phyloP scores from a whole-genome alignment of 2,888 invertebrate genomes.

The Trimorus sp. region DNA sequence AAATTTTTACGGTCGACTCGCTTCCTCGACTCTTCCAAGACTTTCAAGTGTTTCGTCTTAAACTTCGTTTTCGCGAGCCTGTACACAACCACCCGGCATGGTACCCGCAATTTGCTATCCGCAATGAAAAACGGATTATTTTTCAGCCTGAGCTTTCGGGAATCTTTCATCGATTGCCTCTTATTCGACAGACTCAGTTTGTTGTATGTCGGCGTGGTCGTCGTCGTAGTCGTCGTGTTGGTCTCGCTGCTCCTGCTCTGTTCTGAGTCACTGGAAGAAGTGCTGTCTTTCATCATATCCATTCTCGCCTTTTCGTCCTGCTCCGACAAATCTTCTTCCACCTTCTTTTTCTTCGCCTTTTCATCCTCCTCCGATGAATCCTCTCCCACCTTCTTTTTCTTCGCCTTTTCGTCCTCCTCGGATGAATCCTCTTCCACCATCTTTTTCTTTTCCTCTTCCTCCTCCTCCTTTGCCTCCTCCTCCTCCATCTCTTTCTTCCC shows the following conservation, averaged over 20 bases:
- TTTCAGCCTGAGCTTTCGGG: conserved; percentile 58
- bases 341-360: conserved; percentile 25
- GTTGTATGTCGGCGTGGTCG: too few relatives aligned
- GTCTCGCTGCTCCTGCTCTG: too few relatives aligned
- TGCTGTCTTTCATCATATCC: background rate
- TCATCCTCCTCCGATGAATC: conserved; percentile 13
- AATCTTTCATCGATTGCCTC: background rate
- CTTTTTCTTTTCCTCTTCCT: conserved; percentile 3
- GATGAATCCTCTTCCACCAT: conserved; percentile 28
- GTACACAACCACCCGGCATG: conserved; percentile 69
- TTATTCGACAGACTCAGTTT: background rate
- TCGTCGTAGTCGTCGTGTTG: background rate
- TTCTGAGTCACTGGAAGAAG: background rate
- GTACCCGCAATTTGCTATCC: conserved; percentile 72
- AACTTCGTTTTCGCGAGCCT: conserved; percentile 71
- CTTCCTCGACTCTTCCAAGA: conserved; percentile 74
- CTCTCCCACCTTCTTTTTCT: conserved; percentile 37
- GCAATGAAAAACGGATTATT: conserved; percentile 67
- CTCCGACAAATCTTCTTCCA: conserved; percentile 12
- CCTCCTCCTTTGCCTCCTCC: background rate
- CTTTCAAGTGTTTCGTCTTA: conserved; percentile 66
- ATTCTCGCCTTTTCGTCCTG: conserved; percentile 16
- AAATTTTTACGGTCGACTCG: conserved; percentile 74
- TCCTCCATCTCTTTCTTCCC: too few relatives aligned
- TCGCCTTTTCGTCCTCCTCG: conserved; percentile 7